phyloP scores from a whole-genome alignment of 30 jellyfish, hydroid and myxozoan species.

The Cassiopea andromeda region DNA sequence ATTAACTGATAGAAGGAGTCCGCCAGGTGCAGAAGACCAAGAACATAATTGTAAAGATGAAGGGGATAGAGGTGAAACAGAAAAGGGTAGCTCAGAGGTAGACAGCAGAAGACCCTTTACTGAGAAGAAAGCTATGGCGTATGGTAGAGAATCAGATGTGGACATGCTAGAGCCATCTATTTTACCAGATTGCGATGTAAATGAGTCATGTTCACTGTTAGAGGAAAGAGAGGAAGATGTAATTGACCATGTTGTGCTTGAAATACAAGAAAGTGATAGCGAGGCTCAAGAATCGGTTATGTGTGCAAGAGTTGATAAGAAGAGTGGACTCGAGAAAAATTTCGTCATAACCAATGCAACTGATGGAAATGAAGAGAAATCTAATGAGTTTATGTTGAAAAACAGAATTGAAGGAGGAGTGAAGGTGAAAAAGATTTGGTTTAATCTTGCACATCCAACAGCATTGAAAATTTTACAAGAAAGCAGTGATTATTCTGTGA shows the following conservation, averaged over 20 bases:
- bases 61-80: not conserved
- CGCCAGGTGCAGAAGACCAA: constrained; percentile 5
- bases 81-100: not conserved
- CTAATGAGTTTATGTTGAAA: constrained; percentile 20
- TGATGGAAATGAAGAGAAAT: constrained; percentile 18
- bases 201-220: constrained; percentile 25
- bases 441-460: constrained; percentile 93
- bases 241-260: constrained; percentile 47
- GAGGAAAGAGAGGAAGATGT: constrained; percentile 7
- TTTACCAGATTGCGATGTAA: not conserved
- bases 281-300: not conserved
- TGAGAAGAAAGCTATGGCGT: not conserved
- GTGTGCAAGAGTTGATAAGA: not conserved
- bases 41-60: not conserved
- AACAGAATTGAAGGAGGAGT: constrained; percentile 41
- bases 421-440: constrained; percentile 66
- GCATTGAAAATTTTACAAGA: constrained; percentile 70
- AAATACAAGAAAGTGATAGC: constrained; percentile 34
- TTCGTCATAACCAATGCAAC: not conserved
- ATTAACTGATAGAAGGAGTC: not conserved
- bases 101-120: not conserved
- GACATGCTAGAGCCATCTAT: constrained; percentile 14
- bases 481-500: constrained; percentile 74
- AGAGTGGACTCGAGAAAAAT: too few relatives aligned
- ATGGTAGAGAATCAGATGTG: not conserved